Evolutionary conservation across 2,113 vertebrate genomes (phyloP).

Genomic region (Pycnonotus jocosus): DNA sequence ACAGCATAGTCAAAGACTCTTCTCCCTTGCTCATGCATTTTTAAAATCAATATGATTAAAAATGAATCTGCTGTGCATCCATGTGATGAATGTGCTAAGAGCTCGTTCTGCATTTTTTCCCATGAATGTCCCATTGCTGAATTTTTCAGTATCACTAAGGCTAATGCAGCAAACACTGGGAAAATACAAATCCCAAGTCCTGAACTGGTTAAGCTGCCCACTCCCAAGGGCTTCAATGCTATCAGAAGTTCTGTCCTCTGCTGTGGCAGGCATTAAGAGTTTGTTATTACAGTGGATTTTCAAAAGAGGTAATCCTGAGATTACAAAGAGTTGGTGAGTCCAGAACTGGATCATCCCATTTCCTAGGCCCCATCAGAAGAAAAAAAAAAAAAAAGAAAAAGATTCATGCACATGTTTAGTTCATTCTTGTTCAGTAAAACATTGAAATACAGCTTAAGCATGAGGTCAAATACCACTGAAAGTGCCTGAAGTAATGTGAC

Average conservation of each 20-base stretch:
- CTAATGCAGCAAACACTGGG: not conserved
- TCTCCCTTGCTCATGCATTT: not conserved
- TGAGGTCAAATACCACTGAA: not conserved
- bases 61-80: not conserved
- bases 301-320: not conserved
- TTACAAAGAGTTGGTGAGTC: not conserved
- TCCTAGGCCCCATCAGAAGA: not conserved
- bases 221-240: not conserved
- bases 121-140: not conserved
- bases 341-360: not conserved
- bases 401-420: not conserved
- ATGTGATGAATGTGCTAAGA: constrained; percentile 3
- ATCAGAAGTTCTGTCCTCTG: not conserved
- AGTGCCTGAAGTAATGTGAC: not conserved
- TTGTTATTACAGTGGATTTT: not conserved
- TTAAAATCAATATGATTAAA: constrained; percentile 51
- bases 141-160: not conserved
- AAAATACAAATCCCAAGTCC: not conserved
- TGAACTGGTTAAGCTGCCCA: not conserved
- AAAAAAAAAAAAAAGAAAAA: not conserved
- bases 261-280: not conserved
- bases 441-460: not conserved
- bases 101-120: not conserved
- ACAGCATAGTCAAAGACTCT: not conserved
- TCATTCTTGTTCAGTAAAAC: not conserved